phyloP scores from a whole-genome alignment of 2,888 invertebrate genomes.

The Mythimna pallens region DNA sequence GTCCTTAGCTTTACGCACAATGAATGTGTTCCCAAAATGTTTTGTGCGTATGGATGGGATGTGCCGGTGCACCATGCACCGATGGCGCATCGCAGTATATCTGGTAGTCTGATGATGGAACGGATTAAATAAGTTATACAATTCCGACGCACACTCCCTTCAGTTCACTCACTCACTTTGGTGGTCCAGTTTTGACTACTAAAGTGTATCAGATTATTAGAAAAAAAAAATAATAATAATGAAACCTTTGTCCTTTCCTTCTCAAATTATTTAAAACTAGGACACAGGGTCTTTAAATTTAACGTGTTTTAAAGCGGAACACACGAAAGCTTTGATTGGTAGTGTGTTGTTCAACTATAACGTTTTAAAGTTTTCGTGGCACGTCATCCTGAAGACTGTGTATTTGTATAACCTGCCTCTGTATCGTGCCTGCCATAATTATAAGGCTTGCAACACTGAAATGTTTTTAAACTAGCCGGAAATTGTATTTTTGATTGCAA shows the following conservation, averaged over 20 bases:
- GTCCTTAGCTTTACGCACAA: too few relatives aligned
- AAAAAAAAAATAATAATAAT: not conserved
- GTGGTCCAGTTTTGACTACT: too few relatives aligned
- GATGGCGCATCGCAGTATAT: too few relatives aligned
- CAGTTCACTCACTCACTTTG: too few relatives aligned
- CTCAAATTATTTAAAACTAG: not conserved
- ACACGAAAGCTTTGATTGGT: slow-evolving; percentile 48
- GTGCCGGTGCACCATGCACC: too few relatives aligned
- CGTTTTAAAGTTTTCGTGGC: slow-evolving; percentile 60
- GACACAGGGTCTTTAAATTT: not conserved
- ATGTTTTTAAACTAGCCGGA: slow-evolving; percentile 27
- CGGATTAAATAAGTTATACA: too few relatives aligned
- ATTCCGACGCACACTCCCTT: too few relatives aligned
- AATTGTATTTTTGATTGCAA: slow-evolving; percentile 35
- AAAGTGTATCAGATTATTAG: not conserved
- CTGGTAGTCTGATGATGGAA: too few relatives aligned
- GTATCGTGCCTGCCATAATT: slow-evolving; percentile 53
- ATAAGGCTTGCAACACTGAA: slow-evolving; percentile 43
- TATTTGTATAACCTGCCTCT: slow-evolving; percentile 47
- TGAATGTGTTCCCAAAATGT: too few relatives aligned
- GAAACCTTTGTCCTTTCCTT: not conserved
- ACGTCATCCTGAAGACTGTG: slow-evolving; percentile 54
- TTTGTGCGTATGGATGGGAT: too few relatives aligned
- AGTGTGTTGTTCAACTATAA: slow-evolving; percentile 37
- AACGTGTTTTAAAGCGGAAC: slow-evolving; percentile 43